phyloP scores from a whole-genome alignment of 2,888 invertebrate genomes.

The Abrostola triplasia region DNA sequence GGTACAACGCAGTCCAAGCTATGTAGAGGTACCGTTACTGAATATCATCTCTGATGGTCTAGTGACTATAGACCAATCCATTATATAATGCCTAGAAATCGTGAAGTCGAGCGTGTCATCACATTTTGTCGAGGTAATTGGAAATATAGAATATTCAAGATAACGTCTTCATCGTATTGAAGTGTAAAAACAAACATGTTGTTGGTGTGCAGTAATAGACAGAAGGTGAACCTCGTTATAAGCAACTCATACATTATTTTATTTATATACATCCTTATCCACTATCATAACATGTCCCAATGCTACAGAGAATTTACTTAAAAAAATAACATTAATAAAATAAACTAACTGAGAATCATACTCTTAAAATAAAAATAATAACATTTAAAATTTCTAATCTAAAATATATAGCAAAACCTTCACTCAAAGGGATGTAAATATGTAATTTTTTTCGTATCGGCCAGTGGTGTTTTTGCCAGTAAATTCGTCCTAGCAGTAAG shows the following conservation, averaged over 20 bases:
- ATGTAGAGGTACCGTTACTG: not conserved
- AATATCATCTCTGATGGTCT: constrained; percentile 14
- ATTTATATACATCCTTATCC: no score
- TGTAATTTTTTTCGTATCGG: no score
- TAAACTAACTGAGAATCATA: no score
- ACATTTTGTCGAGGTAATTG: constrained; percentile 44
- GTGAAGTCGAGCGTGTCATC: constrained; percentile 33
- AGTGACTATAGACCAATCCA: constrained; percentile 14
- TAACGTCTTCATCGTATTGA: constrained; percentile 52
- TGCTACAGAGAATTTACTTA: no score
- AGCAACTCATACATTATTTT: not conserved
- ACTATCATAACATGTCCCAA: no score
- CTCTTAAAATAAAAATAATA: no score
- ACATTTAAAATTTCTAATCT: no score
- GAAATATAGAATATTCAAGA: constrained; percentile 55
- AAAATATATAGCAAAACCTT: no score
- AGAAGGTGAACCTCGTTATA: constrained; percentile 27
- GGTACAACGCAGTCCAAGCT: constrained; percentile 14
- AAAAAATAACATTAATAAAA: no score
- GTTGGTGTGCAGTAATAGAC: not conserved
- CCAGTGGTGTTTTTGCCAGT: no score
- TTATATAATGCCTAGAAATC: constrained; percentile 38
- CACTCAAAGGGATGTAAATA: no score
- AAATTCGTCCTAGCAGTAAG: no score
- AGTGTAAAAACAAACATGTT: constrained; percentile 48